Conservation (phyloP, 53 echinoderm and acorn worm species). For the Crossaster papposus region DNA sequence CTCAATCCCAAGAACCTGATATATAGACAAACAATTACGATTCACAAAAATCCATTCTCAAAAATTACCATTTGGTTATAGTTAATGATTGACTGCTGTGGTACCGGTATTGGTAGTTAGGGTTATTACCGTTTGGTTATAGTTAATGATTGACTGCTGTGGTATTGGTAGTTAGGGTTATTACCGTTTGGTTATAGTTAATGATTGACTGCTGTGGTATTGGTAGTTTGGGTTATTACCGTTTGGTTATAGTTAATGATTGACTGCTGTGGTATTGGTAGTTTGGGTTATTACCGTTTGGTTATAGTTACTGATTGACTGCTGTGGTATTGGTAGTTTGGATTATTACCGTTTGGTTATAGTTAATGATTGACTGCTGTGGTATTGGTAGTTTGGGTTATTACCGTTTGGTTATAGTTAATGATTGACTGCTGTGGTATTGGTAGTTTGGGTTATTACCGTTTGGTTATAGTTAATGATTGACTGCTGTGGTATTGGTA, state of each 20-base stretch:
- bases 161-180: slow-evolving; percentile 34
- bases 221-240: slow-evolving; percentile 52
- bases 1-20: slow-evolving; percentile 84
- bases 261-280: slow-evolving; percentile 70
- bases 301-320: slow-evolving; percentile 89
- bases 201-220: slow-evolving; percentile 37
- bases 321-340: slow-evolving; percentile 71
- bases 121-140: slow-evolving; percentile 71
- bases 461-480: slow-evolving; percentile 93
- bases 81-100: slow-evolving; percentile 74
- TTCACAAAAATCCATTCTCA: too few relatives aligned
- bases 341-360: slow-evolving; percentile 95
- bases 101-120: slow-evolving; percentile 19
- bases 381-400: slow-evolving; percentile 75
- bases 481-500: slow-evolving; percentile 62
- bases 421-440: slow-evolving; percentile 70
- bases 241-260: slow-evolving; percentile 94
- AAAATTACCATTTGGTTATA: slow-evolving; percentile 65
- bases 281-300: slow-evolving; percentile 91
- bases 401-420: slow-evolving; percentile 79
- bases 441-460: slow-evolving; percentile 51
- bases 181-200: slow-evolving; percentile 35
- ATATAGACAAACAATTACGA: slow-evolving; percentile 17
- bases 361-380: slow-evolving; percentile 78
- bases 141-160: slow-evolving; percentile 76